Evolutionary conservation across 2,888 invertebrate species (phyloP).

Genomic region (Drepana falcataria): DNA sequence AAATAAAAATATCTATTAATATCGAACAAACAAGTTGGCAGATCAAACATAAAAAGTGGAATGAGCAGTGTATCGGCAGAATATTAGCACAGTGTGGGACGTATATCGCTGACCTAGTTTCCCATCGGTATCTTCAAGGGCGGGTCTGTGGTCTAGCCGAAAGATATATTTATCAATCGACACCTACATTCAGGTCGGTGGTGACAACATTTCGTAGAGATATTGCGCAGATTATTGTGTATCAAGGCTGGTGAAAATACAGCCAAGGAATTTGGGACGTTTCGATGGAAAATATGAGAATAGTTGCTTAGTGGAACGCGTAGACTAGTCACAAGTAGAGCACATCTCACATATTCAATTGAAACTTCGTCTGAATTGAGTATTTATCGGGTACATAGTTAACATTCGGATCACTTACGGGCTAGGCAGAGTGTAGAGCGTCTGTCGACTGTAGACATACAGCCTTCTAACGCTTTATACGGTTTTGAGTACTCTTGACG

Average conservation of each 20-base stretch:
- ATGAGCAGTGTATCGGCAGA: constrained; percentile 28
- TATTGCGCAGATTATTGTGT: neutral
- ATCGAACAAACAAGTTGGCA: constrained; percentile 19
- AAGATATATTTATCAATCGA: constrained; percentile 3
- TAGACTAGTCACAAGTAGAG: no score
- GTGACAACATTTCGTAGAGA: neutral
- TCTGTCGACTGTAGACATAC: no score
- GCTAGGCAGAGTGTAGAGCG: no score
- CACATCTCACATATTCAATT: no score
- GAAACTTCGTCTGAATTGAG: no score
- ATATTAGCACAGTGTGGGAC: constrained; percentile 24
- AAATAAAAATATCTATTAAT: neutral
- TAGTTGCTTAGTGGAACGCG: no score
- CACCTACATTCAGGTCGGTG: neutral
- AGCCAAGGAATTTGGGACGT: no score
- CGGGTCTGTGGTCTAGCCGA: constrained; percentile 21
- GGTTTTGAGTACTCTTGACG: no score
- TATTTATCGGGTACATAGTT: no score
- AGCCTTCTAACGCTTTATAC: no score
- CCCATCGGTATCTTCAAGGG: constrained; percentile 46
- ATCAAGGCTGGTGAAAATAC: neutral
- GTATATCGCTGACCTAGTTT: constrained; percentile 48
- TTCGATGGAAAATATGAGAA: no score
- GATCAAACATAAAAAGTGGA: constrained; percentile 26
- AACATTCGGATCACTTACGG: no score